Base-by-base conservation (phyloP, 2,113 vertebrate genomes). In the Lipophrys pholis region DNA sequence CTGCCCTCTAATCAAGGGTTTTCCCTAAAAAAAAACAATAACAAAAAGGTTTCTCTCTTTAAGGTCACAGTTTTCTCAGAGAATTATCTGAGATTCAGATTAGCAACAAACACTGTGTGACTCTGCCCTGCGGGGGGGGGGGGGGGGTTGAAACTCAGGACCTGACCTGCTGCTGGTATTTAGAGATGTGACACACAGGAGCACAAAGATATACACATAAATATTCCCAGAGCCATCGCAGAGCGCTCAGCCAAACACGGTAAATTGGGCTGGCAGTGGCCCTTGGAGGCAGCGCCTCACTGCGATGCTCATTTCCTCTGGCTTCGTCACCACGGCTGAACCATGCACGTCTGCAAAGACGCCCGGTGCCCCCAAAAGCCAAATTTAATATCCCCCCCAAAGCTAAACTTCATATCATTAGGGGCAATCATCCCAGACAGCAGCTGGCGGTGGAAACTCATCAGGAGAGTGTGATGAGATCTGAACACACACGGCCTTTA, bases 331-430 rank as follows among this genome's bases (percentile, higher is more conserved):
- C 49, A 6, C 9, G 5, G 1, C 54, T 14, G 30, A 78, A 43
- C 45, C 56, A 16, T 35, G 30, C 41, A 8, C 12, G 42, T 50
- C 57, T 39, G 59, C 11, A 61, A 74, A 56, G 21, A 43, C 51
- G 54, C 43, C 49, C 48, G 62, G 52, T 65, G 76, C 67, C 39
- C 39, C 60, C 54, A 17, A 17, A 17, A 71, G 67, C 65, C 52
- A 61, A 39, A 63, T 56, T 17, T 77, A 73, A 75, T 60, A 61
- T 60, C 64, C 62, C 17, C 11, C 21, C 21, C 21, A 30, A 0
- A 58, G 55, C 65, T 55, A 55, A 72, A 68, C 52, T 40, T 80
- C 61, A 76, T 54, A 55, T 72, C 71, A 79, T 78, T 61, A 67
- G 63, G 15, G 50, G 59, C 48, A 49, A 54, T 75, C 58, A 57